phyloP scores from a whole-genome alignment of 1,140 invertebrate species.

The Drosophila sechellia region DNA sequence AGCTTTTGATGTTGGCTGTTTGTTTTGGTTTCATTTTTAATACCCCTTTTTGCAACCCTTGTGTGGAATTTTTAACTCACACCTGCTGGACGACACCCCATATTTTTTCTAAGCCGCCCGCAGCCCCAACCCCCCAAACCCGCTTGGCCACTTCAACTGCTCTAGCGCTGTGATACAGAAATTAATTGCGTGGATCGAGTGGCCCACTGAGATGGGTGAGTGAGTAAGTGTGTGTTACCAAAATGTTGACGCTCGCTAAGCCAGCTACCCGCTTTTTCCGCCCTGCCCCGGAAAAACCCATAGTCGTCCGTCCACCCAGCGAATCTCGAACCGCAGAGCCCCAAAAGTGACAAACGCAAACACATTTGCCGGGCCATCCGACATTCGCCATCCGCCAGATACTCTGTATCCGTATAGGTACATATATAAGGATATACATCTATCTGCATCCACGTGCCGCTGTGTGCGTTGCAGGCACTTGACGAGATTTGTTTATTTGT shows the following conservation, averaged over 20 bases:
- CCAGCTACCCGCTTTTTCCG: constrained; percentile 24
- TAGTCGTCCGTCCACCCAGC: background rate
- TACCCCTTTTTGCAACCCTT: constrained; percentile 40
- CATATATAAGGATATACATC: background rate
- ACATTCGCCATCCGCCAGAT: constrained; percentile 61
- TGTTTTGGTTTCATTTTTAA: constrained; percentile 82
- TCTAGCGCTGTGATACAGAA: constrained; percentile 60
- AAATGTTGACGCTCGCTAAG: constrained; percentile 79
- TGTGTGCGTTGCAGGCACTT: constrained; percentile 59
- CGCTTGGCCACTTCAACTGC: constrained; percentile 54
- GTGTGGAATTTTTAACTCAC: constrained; percentile 42
- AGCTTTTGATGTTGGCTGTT: constrained; percentile 78
- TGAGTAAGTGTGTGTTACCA: constrained; percentile 64
- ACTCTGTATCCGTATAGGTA: constrained; percentile 29
- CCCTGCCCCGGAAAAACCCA: background rate
- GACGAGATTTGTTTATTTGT: constrained; percentile 81
- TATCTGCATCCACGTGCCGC: constrained; percentile 5
- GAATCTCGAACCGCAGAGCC: constrained; percentile 59
- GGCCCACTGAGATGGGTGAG: constrained; percentile 37
- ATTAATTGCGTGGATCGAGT: constrained; percentile 82
- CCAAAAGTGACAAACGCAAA: constrained; percentile 81
- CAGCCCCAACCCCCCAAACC: background rate
- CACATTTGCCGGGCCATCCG: constrained; percentile 68
- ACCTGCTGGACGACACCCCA: constrained; percentile 10
- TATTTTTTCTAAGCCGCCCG: constrained; percentile 7